Evolutionary conservation across 2,797 vertebrate species (phyloP).

Genomic region (Myripristis murdjan): DNA sequence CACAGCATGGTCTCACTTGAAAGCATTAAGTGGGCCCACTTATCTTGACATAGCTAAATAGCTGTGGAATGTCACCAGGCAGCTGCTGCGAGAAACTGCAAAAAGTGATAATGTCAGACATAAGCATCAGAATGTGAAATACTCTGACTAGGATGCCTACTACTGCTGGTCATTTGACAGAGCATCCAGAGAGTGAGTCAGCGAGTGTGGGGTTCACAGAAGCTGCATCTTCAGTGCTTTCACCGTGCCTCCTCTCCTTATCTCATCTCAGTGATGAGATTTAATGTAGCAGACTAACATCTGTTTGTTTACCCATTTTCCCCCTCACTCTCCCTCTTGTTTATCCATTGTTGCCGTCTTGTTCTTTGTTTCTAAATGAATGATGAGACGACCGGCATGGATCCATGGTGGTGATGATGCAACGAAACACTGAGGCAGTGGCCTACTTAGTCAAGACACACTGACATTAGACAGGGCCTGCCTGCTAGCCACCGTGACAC

Average conservation of each 20-base stretch:
- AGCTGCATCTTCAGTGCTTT: neutral
- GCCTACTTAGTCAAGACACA: constrained; percentile 65
- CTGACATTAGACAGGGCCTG: constrained; percentile 56
- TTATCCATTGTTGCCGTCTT: constrained; percentile 20
- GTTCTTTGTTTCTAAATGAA: constrained; percentile 37
- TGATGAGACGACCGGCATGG: constrained; percentile 33
- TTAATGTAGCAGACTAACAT: constrained; percentile 36
- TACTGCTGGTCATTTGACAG: constrained; percentile 25
- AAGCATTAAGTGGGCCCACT: neutral
- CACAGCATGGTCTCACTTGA: neutral
- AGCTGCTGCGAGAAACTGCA: neutral
- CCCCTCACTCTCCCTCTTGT: constrained; percentile 2
- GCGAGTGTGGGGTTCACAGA: constrained; percentile 20
- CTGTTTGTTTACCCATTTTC: constrained; percentile 21
- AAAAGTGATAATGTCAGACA: neutral
- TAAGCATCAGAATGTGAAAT: neutral
- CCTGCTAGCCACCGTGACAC: constrained; percentile 67
- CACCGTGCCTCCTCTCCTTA: constrained; percentile 43
- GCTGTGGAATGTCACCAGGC: neutral
- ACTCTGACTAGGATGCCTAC: constrained; percentile 6
- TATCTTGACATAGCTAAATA: neutral
- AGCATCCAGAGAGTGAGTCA: constrained; percentile 30
- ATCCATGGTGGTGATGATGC: constrained; percentile 29
- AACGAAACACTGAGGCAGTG: constrained; percentile 34
- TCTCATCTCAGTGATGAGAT: constrained; percentile 68